Evolutionary conservation across 30 jellyfish, hydroid and myxozoan genomes (phyloP).

Genomic region (Pseudorhiza aurosa): DNA sequence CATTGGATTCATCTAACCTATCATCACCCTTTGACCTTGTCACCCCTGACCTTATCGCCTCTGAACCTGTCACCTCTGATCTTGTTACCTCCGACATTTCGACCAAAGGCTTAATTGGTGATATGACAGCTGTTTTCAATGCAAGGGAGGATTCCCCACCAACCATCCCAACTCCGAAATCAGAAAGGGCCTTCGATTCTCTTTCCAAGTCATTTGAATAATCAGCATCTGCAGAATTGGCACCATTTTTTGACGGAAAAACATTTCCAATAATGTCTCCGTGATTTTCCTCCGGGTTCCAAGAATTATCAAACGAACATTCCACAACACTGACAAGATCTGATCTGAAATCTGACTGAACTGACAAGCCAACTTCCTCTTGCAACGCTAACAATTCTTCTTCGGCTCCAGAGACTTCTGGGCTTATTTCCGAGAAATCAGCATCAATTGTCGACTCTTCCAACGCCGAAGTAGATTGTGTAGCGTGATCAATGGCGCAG

Average conservation of each 20-base stretch:
- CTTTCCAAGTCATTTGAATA: neutral
- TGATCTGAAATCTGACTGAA: slow-evolving; percentile 13
- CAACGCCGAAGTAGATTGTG: too few species aligned
- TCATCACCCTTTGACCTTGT: neutral
- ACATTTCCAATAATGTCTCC: neutral
- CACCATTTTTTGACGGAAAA: neutral
- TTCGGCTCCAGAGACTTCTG: slow-evolving; percentile 1
- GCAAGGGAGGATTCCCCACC: neutral
- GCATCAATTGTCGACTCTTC: slow-evolving; percentile 15
- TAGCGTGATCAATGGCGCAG: too few species aligned
- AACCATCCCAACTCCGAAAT: neutral
- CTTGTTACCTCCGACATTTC: neutral
- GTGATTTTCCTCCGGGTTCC: neutral
- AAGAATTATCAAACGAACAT: neutral
- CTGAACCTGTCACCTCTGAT: neutral
- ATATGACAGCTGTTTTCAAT: neutral
- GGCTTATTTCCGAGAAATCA: neutral
- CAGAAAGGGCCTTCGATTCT: neutral
- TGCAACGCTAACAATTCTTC: slow-evolving; percentile 15
- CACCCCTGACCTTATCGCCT: neutral
- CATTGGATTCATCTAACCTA: too few species aligned
- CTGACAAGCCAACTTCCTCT: neutral
- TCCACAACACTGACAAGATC: slow-evolving; percentile 4
- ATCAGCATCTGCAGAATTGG: neutral
- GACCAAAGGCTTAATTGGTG: neutral